Evolutionary conservation across 2,888 invertebrate species (phyloP), one percentile per base, ranked within the genome.

Genomic region (Agrenia bidenticulata): DNA sequence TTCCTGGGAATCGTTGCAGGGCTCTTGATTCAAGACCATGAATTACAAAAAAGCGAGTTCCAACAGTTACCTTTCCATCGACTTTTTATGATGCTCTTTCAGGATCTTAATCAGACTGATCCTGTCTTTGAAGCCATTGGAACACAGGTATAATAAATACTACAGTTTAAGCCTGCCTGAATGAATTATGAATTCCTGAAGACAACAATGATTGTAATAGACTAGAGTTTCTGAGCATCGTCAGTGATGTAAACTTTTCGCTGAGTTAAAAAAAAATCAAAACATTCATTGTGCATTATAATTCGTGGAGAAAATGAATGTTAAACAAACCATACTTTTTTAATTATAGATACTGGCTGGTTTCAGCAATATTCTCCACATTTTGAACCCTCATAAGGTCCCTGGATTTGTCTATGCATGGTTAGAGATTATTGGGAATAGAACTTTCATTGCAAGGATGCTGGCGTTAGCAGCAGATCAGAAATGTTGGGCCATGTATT

Each of bases 371-470:
- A 93, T 94, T 0, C 85, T 97, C 74, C 95, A 96, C 78, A 90
- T 96, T 76, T 83, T 99, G 73, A 86, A 94, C 63, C 99, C 99
- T 11, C 87, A 88, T 53, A 89, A 93, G 77, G 95, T 94, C 0
- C 95, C 99, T 0, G 96, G 94, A 0, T 99, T 99, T 81, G 91
- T 95, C 64, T 99, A 94, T 80, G 94, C 98, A 1, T 99, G 99
- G 99, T 83, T 99, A 64, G 99, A 99, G 81, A 83, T 99, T 54
- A 91, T 99, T 45, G 95, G 97, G 0, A 98, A 99, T 81, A 86
- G 98, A 61, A 90, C 94, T 0, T 98, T 98, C 81, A 89, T 99
- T 78, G 95, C 94, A 60, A 85, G 94, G 61, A 92, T 98, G 82
- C 83, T 98, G 27, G 94, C 94, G 0, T 87, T 89, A 64, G 91